phyloP scores from a whole-genome alignment of 2,888 invertebrate species.

The Yponomeuta cagnagella region DNA sequence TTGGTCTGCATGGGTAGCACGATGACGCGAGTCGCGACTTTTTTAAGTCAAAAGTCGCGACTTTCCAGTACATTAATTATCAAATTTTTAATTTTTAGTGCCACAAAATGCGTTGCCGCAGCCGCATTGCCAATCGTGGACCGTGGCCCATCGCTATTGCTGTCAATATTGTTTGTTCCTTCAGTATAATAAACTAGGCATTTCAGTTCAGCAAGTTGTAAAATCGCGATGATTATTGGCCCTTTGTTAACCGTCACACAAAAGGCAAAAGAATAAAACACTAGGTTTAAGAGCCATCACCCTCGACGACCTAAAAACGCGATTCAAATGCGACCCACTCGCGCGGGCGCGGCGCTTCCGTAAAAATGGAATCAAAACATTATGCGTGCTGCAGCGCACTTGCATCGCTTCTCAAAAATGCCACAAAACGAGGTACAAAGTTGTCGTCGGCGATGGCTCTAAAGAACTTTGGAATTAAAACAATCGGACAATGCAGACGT shows the following conservation, averaged over 20 bases:
- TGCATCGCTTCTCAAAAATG: neutral
- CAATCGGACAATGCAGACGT: slow-evolving; percentile 52
- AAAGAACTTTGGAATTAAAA: slow-evolving; percentile 14
- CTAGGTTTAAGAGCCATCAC: too few species aligned
- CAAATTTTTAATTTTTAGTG: too few species aligned
- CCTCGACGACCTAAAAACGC: too few species aligned
- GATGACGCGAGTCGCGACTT: too few species aligned
- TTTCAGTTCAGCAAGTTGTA: neutral
- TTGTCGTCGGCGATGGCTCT: slow-evolving; percentile 19
- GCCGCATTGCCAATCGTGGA: too few species aligned
- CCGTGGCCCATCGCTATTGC: neutral
- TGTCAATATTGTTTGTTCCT: neutral
- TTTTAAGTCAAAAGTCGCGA: too few species aligned
- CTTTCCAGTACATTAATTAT: too few species aligned
- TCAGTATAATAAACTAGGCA: neutral
- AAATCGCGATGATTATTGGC: neutral
- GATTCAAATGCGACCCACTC: too few species aligned
- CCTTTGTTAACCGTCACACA: neutral
- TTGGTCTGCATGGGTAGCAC: too few species aligned
- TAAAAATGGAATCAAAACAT: too few species aligned
- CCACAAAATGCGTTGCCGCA: too few species aligned
- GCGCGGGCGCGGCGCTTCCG: too few species aligned
- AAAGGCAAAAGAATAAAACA: neutral
- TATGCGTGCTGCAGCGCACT: neutral
- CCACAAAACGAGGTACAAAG: neutral